Percentiles rank a stretch among this genome's conserved stretches.
These are phyloP conservation scores for Festucalex cinctus DNA, from an alignment of 2,113 vertebrate genomes.

Conservation along the genomic window DNA sequence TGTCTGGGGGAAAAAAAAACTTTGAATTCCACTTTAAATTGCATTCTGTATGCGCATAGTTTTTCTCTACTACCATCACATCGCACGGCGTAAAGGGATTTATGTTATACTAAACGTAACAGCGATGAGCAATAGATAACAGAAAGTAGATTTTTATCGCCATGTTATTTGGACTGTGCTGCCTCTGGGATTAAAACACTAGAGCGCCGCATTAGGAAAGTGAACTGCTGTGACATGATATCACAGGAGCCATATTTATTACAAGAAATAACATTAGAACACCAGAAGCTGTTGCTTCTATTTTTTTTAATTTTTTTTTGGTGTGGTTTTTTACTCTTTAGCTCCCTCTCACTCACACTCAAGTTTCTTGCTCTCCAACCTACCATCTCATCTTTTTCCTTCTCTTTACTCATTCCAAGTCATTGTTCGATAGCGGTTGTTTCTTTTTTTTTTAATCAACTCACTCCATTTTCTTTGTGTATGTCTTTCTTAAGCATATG, in stretches of 20 bases:
- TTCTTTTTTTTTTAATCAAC: constrained; percentile 32
- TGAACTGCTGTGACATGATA: constrained; percentile 35
- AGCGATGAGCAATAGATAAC: neutral
- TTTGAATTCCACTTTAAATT: constrained; percentile 1
- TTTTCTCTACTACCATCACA: neutral
- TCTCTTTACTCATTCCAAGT: constrained; percentile 1
- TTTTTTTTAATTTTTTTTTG: constrained; percentile 10
- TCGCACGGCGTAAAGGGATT: neutral
- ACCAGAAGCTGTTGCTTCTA: constrained; percentile 25
- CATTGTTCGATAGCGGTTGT: constrained; percentile 1
- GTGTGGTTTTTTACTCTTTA: constrained; percentile 14
- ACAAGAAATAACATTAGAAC: constrained; percentile 42
- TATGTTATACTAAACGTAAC: neutral
- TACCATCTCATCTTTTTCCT: constrained; percentile 1
- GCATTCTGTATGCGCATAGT: neutral
- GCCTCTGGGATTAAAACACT: constrained; percentile 64
- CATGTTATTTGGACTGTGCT: constrained; percentile 45
- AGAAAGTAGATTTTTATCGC: constrained; percentile 46
- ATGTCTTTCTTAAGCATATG: constrained; percentile 31
- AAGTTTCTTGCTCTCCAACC: neutral
- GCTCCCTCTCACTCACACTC: neutral
- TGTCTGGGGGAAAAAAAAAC: neutral
- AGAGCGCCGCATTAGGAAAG: constrained; percentile 57
- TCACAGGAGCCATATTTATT: constrained; percentile 32
- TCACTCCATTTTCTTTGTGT: constrained; percentile 32